A percentile compares a stretch with the other conserved stretches of the same genome.
Evolutionary conservation across 2,888 invertebrate genomes (phyloP).

Genomic region (Drosophila subsilvestris): DNA sequence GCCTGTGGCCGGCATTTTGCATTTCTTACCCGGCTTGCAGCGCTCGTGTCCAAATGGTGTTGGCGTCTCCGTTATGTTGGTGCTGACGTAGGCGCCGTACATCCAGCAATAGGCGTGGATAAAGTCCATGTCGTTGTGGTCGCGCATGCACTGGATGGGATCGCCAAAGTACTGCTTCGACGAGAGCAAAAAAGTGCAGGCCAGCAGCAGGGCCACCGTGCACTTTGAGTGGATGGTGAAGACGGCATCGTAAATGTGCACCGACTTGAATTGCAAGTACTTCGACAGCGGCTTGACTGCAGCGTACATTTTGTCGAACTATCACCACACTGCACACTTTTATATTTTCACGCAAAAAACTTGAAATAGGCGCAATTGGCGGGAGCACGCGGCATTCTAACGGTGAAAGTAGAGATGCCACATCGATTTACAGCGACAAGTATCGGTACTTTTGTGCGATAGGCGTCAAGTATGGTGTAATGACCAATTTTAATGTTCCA

Average conservation of each 20-base stretch:
- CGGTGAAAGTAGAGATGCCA: conserved; percentile 36
- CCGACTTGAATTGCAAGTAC: conserved; percentile 87
- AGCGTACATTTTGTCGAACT: conserved; percentile 85
- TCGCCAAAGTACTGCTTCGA: conserved; percentile 94
- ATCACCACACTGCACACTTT: background rate
- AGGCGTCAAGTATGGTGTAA: no score
- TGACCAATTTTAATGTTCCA: no score
- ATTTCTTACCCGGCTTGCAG: conserved; percentile 12
- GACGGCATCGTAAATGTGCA: conserved; percentile 90
- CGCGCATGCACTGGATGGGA: conserved; percentile 90
- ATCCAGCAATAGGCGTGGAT: conserved; percentile 93
- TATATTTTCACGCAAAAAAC: background rate
- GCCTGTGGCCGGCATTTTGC: background rate
- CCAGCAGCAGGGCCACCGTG: conserved; percentile 89
- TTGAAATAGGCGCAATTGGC: background rate
- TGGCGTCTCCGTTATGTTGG: background rate
- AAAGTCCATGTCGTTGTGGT: conserved; percentile 86
- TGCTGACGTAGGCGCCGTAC: conserved; percentile 88
- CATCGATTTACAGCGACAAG: no score
- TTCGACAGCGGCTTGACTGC: conserved; percentile 87
- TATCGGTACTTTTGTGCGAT: background rate
- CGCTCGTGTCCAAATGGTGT: conserved; percentile 1
- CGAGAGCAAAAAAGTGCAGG: conserved; percentile 90
- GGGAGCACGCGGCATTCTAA: conserved; percentile 67
- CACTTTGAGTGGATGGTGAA: conserved; percentile 90